These are phyloP conservation scores for Emydura subglobosa DNA, from an alignment of 2,113 vertebrate genomes.

Conservation along the genomic window DNA sequence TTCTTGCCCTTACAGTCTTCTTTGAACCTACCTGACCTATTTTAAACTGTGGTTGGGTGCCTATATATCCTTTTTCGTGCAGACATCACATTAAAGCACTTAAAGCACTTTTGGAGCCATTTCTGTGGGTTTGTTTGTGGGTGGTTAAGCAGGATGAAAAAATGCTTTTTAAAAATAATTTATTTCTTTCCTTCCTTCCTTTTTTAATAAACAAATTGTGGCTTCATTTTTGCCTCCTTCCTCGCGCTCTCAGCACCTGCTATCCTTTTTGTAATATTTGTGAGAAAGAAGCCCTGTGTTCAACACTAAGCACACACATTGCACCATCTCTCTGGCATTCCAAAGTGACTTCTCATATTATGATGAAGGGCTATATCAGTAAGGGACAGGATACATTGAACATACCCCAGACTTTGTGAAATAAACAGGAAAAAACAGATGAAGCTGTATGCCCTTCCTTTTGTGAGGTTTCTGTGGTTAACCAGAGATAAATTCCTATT, in stretches of 20 bases:
- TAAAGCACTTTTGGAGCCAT: background rate
- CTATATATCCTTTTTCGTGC: fast-evolving
- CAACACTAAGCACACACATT: fast-evolving
- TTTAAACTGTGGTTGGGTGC: background rate
- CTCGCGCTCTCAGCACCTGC: background rate
- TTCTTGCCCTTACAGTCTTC: background rate
- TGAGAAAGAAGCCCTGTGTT: background rate
- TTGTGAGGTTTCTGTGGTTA: background rate
- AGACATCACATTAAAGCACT: background rate
- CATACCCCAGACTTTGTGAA: background rate
- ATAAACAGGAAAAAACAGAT: background rate
- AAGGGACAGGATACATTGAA: background rate
- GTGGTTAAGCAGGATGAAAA: background rate
- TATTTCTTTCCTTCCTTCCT: background rate
- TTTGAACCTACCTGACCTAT: background rate
- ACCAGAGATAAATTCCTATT: background rate
- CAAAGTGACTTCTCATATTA: fast-evolving
- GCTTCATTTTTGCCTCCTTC: background rate
- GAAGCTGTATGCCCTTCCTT: background rate
- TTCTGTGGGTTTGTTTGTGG: background rate
- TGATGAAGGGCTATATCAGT: background rate
- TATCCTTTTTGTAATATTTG: background rate
- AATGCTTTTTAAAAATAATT: background rate
- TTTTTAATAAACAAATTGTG: background rate
- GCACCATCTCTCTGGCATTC: background rate